phyloP scores from a whole-genome alignment of 2,113 vertebrate species.

The Typhlomys cinereus region DNA sequence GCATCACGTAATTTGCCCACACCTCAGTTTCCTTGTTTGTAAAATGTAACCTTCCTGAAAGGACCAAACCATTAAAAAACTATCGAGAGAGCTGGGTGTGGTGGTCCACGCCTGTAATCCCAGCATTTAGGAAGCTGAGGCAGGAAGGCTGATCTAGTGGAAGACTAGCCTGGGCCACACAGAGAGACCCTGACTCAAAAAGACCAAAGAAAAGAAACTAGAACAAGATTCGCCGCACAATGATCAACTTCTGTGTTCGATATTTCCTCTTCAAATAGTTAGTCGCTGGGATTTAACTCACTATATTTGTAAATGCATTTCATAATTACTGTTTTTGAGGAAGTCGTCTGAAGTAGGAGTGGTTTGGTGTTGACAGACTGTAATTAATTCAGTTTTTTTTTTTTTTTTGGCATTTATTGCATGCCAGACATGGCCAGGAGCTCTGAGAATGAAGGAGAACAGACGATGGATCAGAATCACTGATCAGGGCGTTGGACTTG shows the following conservation, averaged over 20 bases:
- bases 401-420: background rate
- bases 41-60: conserved; percentile 18
- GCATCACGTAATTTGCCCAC: background rate
- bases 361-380: background rate
- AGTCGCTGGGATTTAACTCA: background rate
- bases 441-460: background rate
- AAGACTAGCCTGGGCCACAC: no score
- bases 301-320: conserved; percentile 2
- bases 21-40: background rate
- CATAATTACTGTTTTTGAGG: background rate
- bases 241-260: background rate
- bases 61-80: background rate
- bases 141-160: background rate
- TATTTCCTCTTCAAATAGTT: background rate
- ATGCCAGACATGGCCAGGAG: background rate
- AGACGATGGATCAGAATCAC: background rate
- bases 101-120: background rate
- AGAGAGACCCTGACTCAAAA: no score
- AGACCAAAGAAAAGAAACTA: no score
- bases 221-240: background rate
- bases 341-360: background rate
- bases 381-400: background rate
- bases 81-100: background rate
- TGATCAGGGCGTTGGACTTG: no score
- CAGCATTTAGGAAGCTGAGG: background rate